A percentile compares a stretch with the other conserved stretches of the same genome.
These are phyloP conservation scores for Gonioctena quinquepunctata DNA, from an alignment of 1,140 invertebrate species.

Conservation along the genomic window DNA sequence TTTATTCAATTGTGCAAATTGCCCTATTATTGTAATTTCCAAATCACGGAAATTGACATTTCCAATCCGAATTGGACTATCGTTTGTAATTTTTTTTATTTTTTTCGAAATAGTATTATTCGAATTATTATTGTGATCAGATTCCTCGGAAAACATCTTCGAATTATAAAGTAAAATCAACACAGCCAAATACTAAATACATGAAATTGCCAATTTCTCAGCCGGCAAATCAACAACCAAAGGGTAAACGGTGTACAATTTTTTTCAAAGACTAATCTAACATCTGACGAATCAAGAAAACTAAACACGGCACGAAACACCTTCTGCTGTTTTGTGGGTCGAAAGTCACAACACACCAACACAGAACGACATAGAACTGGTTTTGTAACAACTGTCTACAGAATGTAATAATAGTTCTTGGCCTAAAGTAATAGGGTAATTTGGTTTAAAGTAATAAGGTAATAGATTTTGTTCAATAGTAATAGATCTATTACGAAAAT, in stretches of 20 bases:
- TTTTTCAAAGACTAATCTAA: neutral
- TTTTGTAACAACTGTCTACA: too few species aligned
- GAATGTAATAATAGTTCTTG: neutral
- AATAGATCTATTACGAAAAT: neutral
- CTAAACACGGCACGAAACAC: neutral
- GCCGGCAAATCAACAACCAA: too few species aligned
- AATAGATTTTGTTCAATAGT: neutral
- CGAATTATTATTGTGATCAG: neutral
- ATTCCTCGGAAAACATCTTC: neutral
- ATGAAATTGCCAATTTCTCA: neutral
- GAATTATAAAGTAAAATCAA: neutral
- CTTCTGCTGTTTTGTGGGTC: neutral
- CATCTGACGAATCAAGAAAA: neutral
- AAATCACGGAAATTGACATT: neutral
- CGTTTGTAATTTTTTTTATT: neutral
- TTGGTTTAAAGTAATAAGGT: neutral
- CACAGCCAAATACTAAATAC: neutral
- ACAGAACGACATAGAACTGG: too few species aligned
- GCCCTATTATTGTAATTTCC: neutral
- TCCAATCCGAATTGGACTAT: neutral
- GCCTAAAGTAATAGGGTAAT: too few species aligned
- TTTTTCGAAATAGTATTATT: neutral
- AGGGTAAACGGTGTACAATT: neutral
- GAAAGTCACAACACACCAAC: neutral
- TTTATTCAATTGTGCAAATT: neutral